Conservation (phyloP, 1,140 invertebrate species). For the Halotydeus destructor region DNA sequence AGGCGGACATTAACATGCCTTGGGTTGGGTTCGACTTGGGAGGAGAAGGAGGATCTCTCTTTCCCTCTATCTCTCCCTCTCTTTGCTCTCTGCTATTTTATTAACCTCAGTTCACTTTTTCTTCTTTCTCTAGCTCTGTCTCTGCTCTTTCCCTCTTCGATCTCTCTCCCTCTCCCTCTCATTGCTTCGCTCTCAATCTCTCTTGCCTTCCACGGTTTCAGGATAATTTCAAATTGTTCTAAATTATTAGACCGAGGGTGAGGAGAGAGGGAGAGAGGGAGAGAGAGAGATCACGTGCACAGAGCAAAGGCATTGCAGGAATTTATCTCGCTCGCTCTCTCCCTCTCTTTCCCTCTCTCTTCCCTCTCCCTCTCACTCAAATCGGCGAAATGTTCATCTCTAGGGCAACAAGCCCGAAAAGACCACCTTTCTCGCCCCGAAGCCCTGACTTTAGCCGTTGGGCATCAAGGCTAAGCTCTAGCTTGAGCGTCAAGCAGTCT, state of each 20-base stretch:
- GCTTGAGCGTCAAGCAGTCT: not conserved
- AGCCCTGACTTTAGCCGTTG: not conserved
- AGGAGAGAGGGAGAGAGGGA: too few relatives aligned
- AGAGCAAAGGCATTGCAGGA: not conserved
- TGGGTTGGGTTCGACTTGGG: too few relatives aligned
- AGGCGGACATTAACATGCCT: too few relatives aligned
- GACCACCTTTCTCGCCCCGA: not conserved
- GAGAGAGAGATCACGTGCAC: too few relatives aligned
- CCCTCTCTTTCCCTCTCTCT: conserved; percentile 1
- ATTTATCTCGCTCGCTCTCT: too few relatives aligned
- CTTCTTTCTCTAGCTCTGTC: too few relatives aligned
- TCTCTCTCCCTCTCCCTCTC: too few relatives aligned
- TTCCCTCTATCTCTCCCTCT: too few relatives aligned
- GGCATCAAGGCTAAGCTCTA: not conserved
- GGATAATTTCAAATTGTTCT: not conserved
- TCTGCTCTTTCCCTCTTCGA: too few relatives aligned
- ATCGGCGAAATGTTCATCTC: not conserved
- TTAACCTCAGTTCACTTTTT: too few relatives aligned
- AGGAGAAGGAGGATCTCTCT: too few relatives aligned
- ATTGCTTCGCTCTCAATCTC: not conserved
- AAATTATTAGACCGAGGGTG: not conserved
- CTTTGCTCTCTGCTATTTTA: too few relatives aligned
- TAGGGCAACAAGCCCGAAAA: not conserved
- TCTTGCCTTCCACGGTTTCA: not conserved
- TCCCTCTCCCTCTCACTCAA: not conserved